phyloP scores from a whole-genome alignment of 2,113 vertebrate species.

The Ivindomyrus marchei region DNA sequence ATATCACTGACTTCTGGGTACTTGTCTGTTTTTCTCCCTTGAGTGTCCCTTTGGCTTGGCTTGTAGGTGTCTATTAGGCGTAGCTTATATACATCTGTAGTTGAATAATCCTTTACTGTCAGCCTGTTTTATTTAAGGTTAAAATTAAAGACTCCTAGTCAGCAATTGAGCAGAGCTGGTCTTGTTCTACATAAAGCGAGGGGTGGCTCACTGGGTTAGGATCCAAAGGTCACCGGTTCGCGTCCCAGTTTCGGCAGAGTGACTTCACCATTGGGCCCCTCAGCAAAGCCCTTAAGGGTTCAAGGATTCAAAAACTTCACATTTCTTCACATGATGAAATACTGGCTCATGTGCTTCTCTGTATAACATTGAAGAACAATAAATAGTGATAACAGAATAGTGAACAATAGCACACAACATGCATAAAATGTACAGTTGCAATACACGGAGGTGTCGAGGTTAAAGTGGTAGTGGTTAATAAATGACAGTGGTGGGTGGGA shows the following conservation, averaged over 20 bases:
- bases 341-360: neutral
- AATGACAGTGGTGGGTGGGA: neutral
- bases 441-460: neutral
- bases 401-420: neutral
- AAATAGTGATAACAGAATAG: neutral
- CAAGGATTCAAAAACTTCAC: neutral
- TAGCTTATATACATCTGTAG: neutral
- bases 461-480: neutral
- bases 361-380: neutral
- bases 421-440: neutral
- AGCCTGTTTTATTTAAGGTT: neutral
- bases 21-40: neutral
- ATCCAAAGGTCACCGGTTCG: neutral
- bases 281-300: neutral
- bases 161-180: neutral
- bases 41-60: neutral
- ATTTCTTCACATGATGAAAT: neutral
- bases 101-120: neutral
- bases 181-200: neutral
- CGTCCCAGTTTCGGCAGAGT: neutral
- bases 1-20: neutral
- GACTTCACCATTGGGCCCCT: neutral
- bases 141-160: neutral
- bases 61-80: neutral
- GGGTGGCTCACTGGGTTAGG: neutral